Conservation (phyloP, 1,140 invertebrate species). For the Penaeus japonicus region DNA sequence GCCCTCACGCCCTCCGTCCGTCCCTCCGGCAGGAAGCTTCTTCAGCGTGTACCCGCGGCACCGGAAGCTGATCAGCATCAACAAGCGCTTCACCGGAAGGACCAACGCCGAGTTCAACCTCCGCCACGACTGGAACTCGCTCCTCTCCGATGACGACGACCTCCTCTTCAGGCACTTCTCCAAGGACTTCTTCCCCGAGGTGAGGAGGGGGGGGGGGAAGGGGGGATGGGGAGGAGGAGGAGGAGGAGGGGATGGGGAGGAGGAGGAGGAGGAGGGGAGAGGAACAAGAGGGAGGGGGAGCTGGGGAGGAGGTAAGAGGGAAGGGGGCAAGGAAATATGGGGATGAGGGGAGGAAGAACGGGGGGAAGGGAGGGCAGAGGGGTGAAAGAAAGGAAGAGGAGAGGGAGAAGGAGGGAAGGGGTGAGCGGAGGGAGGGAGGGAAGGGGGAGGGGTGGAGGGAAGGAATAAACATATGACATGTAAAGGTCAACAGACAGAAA, state of each 20-base stretch:
- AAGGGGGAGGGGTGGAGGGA: too few species aligned
- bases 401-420: too few species aligned
- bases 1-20: background rate
- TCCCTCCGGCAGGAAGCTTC: slow-evolving; percentile 63
- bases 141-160: slow-evolving; percentile 64
- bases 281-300: background rate
- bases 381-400: too few species aligned
- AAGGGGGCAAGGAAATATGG: background rate
- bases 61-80: slow-evolving; percentile 67
- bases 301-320: background rate
- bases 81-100: slow-evolving; percentile 66
- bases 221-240: background rate
- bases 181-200: slow-evolving; percentile 65
- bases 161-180: slow-evolving; percentile 64
- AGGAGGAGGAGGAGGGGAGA: background rate
- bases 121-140: slow-evolving; percentile 68
- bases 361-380: too few species aligned
- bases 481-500: too few species aligned
- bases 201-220: slow-evolving; percentile 15
- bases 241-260: background rate
- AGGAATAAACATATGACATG: too few species aligned
- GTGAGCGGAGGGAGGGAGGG: too few species aligned
- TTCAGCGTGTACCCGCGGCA: slow-evolving; percentile 66
- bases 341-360: too few species aligned
- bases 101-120: slow-evolving; percentile 67